Percentiles rank a stretch among this genome's conserved stretches.
phyloP scores from a whole-genome alignment of 1,140 invertebrate genomes.

The Saccostrea glomerata region DNA sequence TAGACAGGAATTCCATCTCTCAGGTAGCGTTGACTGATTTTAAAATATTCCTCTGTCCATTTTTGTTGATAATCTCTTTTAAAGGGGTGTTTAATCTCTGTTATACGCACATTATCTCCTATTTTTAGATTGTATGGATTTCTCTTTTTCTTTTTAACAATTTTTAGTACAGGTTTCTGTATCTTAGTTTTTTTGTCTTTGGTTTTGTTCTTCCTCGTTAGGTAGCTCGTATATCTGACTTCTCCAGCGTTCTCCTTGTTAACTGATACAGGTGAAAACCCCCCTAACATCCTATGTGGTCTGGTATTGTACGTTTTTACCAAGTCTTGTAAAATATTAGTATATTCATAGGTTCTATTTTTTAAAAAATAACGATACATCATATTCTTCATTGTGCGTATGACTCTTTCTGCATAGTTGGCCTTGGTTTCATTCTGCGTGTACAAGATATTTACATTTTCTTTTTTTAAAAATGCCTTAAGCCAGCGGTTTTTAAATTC shows the following conservation, averaged over 20 bases:
- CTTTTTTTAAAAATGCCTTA: conserved; percentile 20
- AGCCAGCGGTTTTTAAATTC: background rate
- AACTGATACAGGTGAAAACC: background rate
- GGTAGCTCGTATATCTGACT: too few species aligned
- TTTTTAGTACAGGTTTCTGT: background rate
- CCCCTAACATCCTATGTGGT: background rate
- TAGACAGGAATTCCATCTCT: too few species aligned
- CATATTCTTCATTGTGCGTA: too few species aligned
- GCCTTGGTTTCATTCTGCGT: conserved; percentile 36
- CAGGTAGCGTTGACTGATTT: too few species aligned
- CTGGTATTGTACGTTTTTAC: background rate
- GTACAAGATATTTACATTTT: background rate
- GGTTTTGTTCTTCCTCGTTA: background rate
- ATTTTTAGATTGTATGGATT: too few species aligned
- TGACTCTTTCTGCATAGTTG: background rate
- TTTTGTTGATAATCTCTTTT: too few species aligned
- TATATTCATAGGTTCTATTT: too few species aligned
- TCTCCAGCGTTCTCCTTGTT: background rate
- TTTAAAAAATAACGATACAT: too few species aligned
- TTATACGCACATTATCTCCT: too few species aligned
- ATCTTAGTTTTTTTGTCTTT: background rate
- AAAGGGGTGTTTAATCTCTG: too few species aligned
- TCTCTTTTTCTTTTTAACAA: background rate
- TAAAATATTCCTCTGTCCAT: too few species aligned
- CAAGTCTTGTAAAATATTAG: too few species aligned